phyloP scores from a whole-genome alignment of 1,140 invertebrate species.

The Heliconius nattereri region DNA sequence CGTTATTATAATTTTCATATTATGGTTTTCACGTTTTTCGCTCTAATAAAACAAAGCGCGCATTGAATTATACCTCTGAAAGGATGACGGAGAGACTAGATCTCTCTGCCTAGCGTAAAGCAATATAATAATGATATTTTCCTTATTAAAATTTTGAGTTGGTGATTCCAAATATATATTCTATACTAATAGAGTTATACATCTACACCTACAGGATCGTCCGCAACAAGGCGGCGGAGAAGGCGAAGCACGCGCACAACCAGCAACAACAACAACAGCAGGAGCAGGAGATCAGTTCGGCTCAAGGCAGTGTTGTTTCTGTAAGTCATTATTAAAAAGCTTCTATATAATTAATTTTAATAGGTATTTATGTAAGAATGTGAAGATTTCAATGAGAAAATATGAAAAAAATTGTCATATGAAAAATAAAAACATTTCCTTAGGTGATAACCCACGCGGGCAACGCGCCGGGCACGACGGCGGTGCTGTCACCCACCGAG shows the following conservation, averaged over 20 bases:
- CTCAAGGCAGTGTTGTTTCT: conserved; percentile 79
- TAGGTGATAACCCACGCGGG: conserved; percentile 84
- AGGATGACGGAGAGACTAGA: too few species aligned
- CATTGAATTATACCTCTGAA: too few species aligned
- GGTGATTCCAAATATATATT: too few species aligned
- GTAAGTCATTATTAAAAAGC: conserved; percentile 53
- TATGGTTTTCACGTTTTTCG: too few species aligned
- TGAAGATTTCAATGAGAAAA: too few species aligned
- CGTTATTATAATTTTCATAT: too few species aligned
- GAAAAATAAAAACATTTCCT: background rate
- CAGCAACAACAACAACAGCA: conserved; percentile 84
- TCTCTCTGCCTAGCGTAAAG: too few species aligned
- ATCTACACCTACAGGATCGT: conserved; percentile 89
- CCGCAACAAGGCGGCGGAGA: conserved; percentile 97
- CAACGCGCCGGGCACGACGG: conserved; percentile 78
- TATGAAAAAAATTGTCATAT: too few species aligned
- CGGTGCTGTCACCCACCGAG: conserved; percentile 81
- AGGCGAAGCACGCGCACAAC: conserved; percentile 94
- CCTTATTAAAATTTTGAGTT: too few species aligned
- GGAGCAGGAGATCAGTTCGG: conserved; percentile 78
- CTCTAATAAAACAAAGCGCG: too few species aligned
- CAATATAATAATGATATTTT: too few species aligned
- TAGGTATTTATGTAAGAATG: too few species aligned
- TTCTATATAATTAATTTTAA: background rate
- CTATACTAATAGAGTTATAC: background rate